Evolutionary conservation across 2,113 vertebrate genomes (phyloP).

Genomic region (Damaliscus lunatus): DNA sequence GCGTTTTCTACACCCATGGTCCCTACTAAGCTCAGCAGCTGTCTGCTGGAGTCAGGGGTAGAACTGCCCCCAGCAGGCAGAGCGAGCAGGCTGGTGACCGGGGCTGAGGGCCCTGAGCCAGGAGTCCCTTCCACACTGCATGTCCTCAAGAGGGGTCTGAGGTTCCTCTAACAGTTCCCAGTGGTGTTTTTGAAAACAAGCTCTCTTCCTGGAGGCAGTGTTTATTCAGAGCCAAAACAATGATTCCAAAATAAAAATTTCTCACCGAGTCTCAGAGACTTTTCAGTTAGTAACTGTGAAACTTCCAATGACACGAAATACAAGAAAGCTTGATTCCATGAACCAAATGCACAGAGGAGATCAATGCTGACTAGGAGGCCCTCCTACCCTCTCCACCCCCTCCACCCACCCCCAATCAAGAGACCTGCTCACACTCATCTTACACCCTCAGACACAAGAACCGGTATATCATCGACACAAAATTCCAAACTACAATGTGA

Average conservation of each 20-base stretch:
- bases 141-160: background rate
- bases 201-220: background rate
- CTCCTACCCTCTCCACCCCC: background rate
- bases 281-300: background rate
- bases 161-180: fast-evolving
- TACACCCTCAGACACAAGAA: background rate
- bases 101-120: background rate
- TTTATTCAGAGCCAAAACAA: background rate
- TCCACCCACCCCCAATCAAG: too few relatives aligned
- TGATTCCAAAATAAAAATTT: background rate
- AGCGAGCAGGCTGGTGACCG: fast-evolving
- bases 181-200: background rate
- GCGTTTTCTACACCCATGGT: background rate
- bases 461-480: fast-evolving
- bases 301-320: background rate
- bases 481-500: background rate
- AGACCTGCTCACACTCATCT: background rate
- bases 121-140: background rate
- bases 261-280: background rate
- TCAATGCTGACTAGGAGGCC: background rate
- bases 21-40: background rate
- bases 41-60: background rate
- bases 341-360: background rate
- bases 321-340: background rate
- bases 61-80: background rate